Percentiles rank a stretch among this genome's conserved stretches.
These are phyloP conservation scores for Apodemus agrarius DNA, from an alignment of 2,797 vertebrate genomes.

Conservation along the genomic window DNA sequence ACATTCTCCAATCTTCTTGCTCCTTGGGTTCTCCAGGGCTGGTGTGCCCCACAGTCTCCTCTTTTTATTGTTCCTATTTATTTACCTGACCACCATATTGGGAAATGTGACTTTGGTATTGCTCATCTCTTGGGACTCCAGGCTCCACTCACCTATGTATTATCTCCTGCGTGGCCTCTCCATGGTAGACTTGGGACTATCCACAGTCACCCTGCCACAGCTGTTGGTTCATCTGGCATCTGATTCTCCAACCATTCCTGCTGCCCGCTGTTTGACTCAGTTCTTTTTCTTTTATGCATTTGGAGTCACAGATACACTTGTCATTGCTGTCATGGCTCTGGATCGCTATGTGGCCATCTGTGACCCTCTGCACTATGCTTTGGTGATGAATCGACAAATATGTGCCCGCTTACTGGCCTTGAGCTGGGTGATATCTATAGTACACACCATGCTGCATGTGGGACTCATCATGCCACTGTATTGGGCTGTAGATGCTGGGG, in stretches of 20 bases:
- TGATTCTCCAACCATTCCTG: slow-evolving; percentile 64
- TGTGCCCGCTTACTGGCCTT: slow-evolving; percentile 62
- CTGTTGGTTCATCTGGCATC: slow-evolving; percentile 64
- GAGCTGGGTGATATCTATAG: slow-evolving; percentile 51
- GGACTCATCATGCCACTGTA: slow-evolving; percentile 66
- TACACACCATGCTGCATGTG: slow-evolving; percentile 68
- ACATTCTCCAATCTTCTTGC: slow-evolving; percentile 67
- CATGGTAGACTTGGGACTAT: slow-evolving; percentile 63
- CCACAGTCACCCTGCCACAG: slow-evolving; percentile 76
- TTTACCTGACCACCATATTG: slow-evolving; percentile 68
- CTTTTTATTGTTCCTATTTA: slow-evolving; percentile 67
- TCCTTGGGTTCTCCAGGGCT: slow-evolving; percentile 39
- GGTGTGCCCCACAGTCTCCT: neutral
- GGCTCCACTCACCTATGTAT: slow-evolving; percentile 77
- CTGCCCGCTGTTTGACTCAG: slow-evolving; percentile 69
- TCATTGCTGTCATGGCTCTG: slow-evolving; percentile 77
- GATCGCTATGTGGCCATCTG: slow-evolving; percentile 77
- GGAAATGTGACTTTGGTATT: slow-evolving; percentile 72
- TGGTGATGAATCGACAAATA: slow-evolving; percentile 69
- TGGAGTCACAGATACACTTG: slow-evolving; percentile 75
- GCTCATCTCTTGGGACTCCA: slow-evolving; percentile 62
- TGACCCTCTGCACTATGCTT: slow-evolving; percentile 71
- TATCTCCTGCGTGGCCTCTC: slow-evolving; percentile 76
- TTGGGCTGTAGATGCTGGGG: slow-evolving; percentile 37
- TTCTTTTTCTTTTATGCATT: slow-evolving; percentile 81